phyloP scores from a whole-genome alignment of 1,140 invertebrate species.

The Meteorus sp. region DNA sequence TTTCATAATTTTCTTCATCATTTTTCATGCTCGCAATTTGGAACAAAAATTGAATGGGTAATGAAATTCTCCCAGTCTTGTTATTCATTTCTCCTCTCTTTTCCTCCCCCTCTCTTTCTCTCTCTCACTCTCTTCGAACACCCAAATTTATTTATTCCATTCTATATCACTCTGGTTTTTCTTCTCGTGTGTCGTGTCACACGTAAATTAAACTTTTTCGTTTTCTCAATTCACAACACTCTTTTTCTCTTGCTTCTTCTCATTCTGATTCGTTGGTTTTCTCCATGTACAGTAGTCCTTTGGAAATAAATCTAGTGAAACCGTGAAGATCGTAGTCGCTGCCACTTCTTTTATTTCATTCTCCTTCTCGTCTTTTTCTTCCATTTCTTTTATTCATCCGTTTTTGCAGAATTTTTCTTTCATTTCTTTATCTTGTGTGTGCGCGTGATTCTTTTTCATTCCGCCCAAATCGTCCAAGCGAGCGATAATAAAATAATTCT shows the following conservation, averaged over 20 bases:
- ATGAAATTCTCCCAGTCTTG: no score
- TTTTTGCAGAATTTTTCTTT: neutral
- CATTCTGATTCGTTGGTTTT: conserved; percentile 19
- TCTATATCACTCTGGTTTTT: no score
- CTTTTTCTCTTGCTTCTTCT: conserved; percentile 25
- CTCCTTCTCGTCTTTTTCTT: conserved; percentile 1
- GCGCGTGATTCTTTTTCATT: conserved; percentile 18
- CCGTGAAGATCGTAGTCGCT: conserved; percentile 23
- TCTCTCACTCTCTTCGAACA: no score
- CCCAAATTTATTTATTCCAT: no score
- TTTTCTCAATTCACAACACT: conserved; percentile 19
- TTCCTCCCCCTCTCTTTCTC: no score
- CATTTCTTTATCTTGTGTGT: conserved; percentile 12
- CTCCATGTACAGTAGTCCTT: no score
- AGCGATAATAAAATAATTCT: conserved; percentile 59
- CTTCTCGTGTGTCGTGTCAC: conserved; percentile 1
- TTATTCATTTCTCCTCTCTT: no score
- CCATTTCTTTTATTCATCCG: neutral
- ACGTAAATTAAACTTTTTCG: conserved; percentile 16
- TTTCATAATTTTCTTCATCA: no score
- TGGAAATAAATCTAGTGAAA: conserved; percentile 38
- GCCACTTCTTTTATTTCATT: conserved; percentile 2
- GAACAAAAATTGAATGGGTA: no score
- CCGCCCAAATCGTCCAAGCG: conserved; percentile 37
- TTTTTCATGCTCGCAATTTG: no score